Percentiles rank a stretch among this genome's conserved stretches.
These are phyloP conservation scores for Cryptoprocta ferox DNA, from an alignment of 2,797 vertebrate species.

Conservation along the genomic window DNA sequence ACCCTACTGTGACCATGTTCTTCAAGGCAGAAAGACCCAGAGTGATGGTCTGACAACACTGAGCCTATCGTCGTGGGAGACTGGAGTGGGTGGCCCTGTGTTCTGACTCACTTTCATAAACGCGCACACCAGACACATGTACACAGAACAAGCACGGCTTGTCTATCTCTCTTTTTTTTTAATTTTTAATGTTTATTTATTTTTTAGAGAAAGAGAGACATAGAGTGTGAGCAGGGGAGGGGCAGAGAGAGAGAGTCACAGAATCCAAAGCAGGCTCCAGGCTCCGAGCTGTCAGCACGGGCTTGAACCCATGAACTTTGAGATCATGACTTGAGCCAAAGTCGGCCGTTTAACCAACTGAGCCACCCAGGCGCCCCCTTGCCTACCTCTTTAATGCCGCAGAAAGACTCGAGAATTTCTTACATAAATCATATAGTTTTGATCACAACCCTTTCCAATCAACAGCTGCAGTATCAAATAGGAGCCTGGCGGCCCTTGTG, in stretches of 20 bases:
- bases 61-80: no score
- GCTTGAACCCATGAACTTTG: no score
- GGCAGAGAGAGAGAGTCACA: no score
- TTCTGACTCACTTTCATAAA: background rate
- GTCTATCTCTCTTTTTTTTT: background rate
- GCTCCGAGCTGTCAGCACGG: no score
- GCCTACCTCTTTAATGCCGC: background rate
- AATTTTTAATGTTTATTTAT: no score
- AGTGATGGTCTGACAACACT: fast-evolving
- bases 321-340: no score
- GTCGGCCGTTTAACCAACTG: no score
- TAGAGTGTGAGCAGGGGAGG: no score
- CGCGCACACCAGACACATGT: fast-evolving
- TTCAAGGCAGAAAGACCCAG: background rate
- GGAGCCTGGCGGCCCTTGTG: fast-evolving
- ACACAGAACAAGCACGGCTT: background rate
- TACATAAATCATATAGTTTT: background rate
- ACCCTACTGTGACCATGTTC: background rate
- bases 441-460: background rate
- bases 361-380: background rate
- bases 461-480: fast-evolving
- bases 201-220: no score
- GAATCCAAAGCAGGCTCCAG: no score
- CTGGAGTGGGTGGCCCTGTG: background rate
- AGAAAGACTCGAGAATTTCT: no score